Evolutionary conservation across 2,888 invertebrate genomes (phyloP), one percentile per base, ranked within the genome.

Genomic region (Altica lythri): DNA sequence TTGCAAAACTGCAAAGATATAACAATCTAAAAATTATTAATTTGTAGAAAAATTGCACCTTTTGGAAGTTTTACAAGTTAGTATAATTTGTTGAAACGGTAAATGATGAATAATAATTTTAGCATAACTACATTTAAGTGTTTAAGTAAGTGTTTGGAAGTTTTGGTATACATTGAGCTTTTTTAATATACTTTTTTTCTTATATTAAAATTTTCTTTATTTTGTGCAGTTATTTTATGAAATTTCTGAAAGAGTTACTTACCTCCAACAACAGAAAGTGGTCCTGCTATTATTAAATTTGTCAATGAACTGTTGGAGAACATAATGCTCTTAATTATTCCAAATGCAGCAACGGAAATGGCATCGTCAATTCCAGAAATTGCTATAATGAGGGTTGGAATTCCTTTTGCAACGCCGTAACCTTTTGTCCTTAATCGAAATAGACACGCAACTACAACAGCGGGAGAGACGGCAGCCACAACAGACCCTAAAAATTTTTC

Each of bases 311-410:
- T 85, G 57, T 82, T 80, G 1, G 91, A 87, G 73, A 94, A 93
- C 85, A 94, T 89, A 47, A 96, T 84, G 54, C 92, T 92, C 55
- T 90, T 84, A 55, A 92, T 82, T 47, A 97, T 90, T 35, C 95
- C 95, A 72, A 93, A 97, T 47, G 91, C 85, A 27, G 95, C 95
- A 14, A 98, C 97, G 12, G 96, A 95, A 14, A 92, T 82, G 0
- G 97, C 95, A 75, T 98, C 96, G 72, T 97, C 97, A 44, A 98
- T 86, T 40, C 95, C 95, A 4, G 96, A 89, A 0, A 96, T 90
- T 0, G 97, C 97, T 30, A 97, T 90, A 49, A 97, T 92, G 37
- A 98, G 81, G 0, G 97, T 97, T 0, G 97, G 95, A 48, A 98
- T 93, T 13, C 97, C 97, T 80, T 95, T 94, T 32, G 90, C 90